Evolutionary conservation across 1,140 invertebrate species (phyloP).

Genomic region (Sminthurides bifidus): DNA sequence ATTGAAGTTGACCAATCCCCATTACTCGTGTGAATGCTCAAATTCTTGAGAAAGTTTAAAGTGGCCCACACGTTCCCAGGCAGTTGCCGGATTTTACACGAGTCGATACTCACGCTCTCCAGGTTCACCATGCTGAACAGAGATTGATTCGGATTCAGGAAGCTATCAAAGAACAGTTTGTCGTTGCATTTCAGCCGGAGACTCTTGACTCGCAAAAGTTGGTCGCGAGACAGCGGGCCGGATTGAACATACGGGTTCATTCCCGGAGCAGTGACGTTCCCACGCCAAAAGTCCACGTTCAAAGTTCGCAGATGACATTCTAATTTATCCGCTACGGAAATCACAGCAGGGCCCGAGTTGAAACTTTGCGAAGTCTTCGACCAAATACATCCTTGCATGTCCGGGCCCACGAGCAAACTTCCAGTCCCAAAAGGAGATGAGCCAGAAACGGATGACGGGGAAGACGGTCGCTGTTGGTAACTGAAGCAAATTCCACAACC

Average conservation of each 20-base stretch:
- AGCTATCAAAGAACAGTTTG: slow-evolving; percentile 64
- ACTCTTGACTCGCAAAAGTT: slow-evolving; percentile 52
- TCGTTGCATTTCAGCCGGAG: slow-evolving; percentile 64
- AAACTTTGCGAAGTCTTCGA: background rate
- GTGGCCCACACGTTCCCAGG: slow-evolving; percentile 42
- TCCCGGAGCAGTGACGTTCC: too few relatives aligned
- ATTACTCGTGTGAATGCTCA: slow-evolving; percentile 75
- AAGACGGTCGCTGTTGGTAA: too few relatives aligned
- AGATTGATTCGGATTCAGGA: slow-evolving; percentile 49
- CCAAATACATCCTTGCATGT: slow-evolving; percentile 25
- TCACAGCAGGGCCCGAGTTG: background rate
- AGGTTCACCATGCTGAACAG: slow-evolving; percentile 60
- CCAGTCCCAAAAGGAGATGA: too few relatives aligned
- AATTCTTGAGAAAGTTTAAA: slow-evolving; percentile 47
- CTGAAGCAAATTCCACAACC: too few relatives aligned
- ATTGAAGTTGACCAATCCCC: slow-evolving; percentile 74
- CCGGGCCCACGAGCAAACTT: too few relatives aligned
- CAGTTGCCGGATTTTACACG: slow-evolving; percentile 65
- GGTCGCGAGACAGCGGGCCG: too few relatives aligned
- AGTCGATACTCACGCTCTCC: slow-evolving; percentile 56
- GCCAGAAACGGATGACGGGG: too few relatives aligned
- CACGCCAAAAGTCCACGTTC: slow-evolving; percentile 31
- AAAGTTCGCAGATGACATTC: slow-evolving; percentile 33
- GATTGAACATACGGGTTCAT: too few relatives aligned
- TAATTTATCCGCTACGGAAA: slow-evolving; percentile 9